These are phyloP conservation scores for Phodopus roborovskii DNA, from an alignment of 2,113 vertebrate species.

Conservation along the genomic window DNA sequence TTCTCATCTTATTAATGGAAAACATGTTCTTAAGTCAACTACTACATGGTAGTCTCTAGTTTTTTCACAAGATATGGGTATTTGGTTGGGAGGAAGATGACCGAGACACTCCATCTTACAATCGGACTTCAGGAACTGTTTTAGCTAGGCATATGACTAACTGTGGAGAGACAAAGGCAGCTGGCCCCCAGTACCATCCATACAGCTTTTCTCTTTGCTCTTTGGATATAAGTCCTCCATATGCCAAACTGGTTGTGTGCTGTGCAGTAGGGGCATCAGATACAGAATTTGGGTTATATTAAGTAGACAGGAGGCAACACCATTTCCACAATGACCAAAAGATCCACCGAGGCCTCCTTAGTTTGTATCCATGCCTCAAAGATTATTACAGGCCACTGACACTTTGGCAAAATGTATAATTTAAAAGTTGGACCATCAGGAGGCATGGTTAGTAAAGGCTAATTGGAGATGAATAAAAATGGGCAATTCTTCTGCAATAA, in stretches of 20 bases:
- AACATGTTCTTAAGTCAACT: background rate
- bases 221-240: conserved; percentile 1
- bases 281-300: background rate
- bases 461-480: conserved; percentile 60
- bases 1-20: background rate
- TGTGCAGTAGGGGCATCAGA: background rate
- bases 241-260: background rate
- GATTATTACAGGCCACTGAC: conserved; percentile 47
- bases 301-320: conserved; percentile 9
- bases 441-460: conserved; percentile 43
- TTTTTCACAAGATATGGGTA: background rate
- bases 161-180: background rate
- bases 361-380: conserved; percentile 8
- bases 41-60: background rate
- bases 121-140: conserved; percentile 30
- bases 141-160: conserved; percentile 18
- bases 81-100: conserved; percentile 7
- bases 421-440: conserved; percentile 51
- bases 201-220: conserved; percentile 3
- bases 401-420: conserved; percentile 62
- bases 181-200: background rate
- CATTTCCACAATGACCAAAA: conserved; percentile 3
- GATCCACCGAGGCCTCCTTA: background rate
- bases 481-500: conserved; percentile 45
- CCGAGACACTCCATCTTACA: background rate